Evolutionary conservation across 2,888 invertebrate genomes (phyloP), one percentile per base, ranked within the genome.

Genomic region (Andricus quercusramuli): DNA sequence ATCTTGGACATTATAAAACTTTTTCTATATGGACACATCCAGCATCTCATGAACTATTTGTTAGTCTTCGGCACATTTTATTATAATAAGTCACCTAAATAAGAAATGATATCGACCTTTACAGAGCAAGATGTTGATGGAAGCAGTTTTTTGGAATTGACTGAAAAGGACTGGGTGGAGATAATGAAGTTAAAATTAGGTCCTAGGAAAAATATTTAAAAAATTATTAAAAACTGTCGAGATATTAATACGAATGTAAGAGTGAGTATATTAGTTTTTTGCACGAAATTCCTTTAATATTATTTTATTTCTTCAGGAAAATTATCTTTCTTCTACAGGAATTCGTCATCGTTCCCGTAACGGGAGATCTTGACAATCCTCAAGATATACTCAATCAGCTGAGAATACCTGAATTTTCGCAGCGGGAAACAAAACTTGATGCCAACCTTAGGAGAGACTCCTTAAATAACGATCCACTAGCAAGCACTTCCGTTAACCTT

Each of bases 41-140:
- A 37, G 37, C 51, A 65, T 37, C 8, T 25, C 15, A 68, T 41
- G 47, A n/a, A 20, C 32, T 64, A 1, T 78, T 80, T 59, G 79
- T 82, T 9, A 41, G 80, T 77, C 79, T 65, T 68, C 81, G 82
- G 41, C 65, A 82, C 47, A 74, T 79, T 15, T 51, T 83, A 59
- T 41, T 81, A 17, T 80, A 62, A 77, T 25, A 65, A 3, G 8
- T 41, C 41, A 13, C 41, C 9, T 41, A 13, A 41, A 29, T 41
- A 9, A 11, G 41, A 41, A 41, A 1, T 41, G 0, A 41, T 41
- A 11, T 41, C 41, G 51, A 20, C 0, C 4, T 20, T 56, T 56
- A n/a, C 20, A 56, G 51, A 56, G 51, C 51, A 56, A 56, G 51
- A 56, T 20, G 20, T 56, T n/a, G 51, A 56, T 9, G 51, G 51